Evolutionary conservation across 2,113 vertebrate genomes (phyloP).

Genomic region (Calidris pygmaea): DNA sequence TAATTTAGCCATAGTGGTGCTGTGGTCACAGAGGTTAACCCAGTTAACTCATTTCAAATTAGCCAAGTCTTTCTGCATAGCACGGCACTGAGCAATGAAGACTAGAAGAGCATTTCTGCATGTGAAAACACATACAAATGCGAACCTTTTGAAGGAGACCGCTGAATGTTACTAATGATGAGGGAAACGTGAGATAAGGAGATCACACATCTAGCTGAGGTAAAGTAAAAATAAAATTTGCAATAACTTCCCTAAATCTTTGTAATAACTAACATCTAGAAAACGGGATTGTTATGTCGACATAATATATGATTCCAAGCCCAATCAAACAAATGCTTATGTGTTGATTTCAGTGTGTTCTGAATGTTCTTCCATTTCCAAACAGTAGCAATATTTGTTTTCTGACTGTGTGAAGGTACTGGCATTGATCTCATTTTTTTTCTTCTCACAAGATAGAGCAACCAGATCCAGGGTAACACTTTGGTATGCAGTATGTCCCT

Average conservation of each 20-base stretch:
- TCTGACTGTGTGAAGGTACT: not conserved
- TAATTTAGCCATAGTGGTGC: constrained; percentile 27
- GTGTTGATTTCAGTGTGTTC: not conserved
- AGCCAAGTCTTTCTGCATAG: constrained; percentile 16
- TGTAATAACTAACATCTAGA: not conserved
- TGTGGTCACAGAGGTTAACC: constrained; percentile 59
- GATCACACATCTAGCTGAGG: not conserved
- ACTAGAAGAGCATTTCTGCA: constrained; percentile 2
- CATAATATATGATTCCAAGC: not conserved
- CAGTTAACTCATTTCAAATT: constrained; percentile 50
- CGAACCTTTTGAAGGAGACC: not conserved
- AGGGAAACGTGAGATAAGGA: not conserved
- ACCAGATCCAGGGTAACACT: not conserved
- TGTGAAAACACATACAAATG: not conserved
- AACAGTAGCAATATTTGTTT: not conserved
- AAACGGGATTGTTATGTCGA: not conserved
- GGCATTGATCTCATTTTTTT: not conserved
- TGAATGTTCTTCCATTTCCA: not conserved
- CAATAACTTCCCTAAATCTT: not conserved
- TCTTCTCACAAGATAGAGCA: not conserved
- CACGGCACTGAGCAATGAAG: not conserved
- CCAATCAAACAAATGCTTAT: not conserved
- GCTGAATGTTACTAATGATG: not conserved
- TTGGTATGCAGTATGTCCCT: not conserved
- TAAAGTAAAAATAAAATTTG: not conserved